phyloP scores from a whole-genome alignment of 2,888 invertebrate species.

The Colletes collaris region DNA sequence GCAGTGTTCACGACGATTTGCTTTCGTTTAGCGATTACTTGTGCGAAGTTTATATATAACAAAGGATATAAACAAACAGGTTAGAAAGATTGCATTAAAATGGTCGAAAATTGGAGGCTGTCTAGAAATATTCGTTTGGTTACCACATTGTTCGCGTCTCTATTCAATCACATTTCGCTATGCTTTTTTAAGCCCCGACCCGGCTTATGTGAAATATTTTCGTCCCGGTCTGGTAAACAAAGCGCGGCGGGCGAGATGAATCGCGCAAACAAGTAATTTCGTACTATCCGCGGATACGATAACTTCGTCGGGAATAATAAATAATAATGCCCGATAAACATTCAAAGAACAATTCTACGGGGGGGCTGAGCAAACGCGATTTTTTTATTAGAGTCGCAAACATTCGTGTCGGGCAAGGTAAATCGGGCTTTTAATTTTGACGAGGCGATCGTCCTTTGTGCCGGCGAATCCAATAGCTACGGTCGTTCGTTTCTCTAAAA shows the following conservation, averaged over 20 bases:
- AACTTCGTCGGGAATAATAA: constrained; percentile 19
- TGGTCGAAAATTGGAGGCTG: no score
- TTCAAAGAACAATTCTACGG: constrained; percentile 4
- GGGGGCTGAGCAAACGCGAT: background rate
- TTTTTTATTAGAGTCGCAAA: background rate
- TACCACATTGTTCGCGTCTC: background rate
- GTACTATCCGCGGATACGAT: constrained; percentile 5
- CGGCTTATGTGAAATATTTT: constrained; percentile 16
- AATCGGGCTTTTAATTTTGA: constrained; percentile 14
- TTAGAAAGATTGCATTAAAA: no score
- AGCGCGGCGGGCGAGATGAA: constrained; percentile 10
- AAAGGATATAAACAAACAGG: no score
- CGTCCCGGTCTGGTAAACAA: constrained; percentile 4
- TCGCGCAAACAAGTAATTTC: constrained; percentile 17
- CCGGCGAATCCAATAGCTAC: no score
- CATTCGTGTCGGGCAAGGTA: background rate
- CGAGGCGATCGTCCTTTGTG: background rate
- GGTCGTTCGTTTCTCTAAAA: no score
- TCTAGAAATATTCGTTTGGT: no score
- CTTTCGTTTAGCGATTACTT: no score
- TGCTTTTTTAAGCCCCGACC: constrained; percentile 8
- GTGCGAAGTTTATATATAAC: no score
- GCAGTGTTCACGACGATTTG: no score
- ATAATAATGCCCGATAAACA: constrained; percentile 9
- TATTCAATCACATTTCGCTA: constrained; percentile 11